Evolutionary conservation across 2,797 vertebrate species (phyloP).

Genomic region (Melopsittacus undulatus): DNA sequence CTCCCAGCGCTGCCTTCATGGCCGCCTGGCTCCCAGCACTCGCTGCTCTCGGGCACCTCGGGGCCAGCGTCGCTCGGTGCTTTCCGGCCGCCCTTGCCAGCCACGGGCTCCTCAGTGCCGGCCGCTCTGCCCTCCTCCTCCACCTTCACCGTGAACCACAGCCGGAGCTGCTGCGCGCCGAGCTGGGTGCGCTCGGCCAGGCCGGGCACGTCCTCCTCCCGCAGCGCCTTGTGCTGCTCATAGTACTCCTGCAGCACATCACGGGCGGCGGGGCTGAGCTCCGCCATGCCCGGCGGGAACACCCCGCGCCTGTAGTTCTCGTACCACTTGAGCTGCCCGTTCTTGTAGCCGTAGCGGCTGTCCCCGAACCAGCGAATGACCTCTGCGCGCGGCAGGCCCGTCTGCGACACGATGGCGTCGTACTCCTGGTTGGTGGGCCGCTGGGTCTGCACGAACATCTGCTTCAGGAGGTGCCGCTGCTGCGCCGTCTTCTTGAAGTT

Average conservation of each 20-base stretch:
- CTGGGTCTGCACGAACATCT: slow-evolving; percentile 92
- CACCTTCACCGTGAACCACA: slow-evolving; percentile 85
- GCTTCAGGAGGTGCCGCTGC: slow-evolving; percentile 93
- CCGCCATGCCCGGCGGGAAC: slow-evolving; percentile 81
- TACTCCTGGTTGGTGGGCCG: slow-evolving; percentile 93
- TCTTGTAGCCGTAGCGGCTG: slow-evolving; percentile 94
- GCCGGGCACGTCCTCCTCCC: slow-evolving; percentile 84
- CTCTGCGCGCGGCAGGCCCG: slow-evolving; percentile 88
- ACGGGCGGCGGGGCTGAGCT: slow-evolving; percentile 65
- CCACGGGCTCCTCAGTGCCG: slow-evolving; percentile 60
- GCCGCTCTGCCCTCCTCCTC: slow-evolving; percentile 70
- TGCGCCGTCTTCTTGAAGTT: slow-evolving; percentile 90
- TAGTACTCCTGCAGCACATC: slow-evolving; percentile 86
- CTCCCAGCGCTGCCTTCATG: slow-evolving; percentile 53
- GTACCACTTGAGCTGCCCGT: slow-evolving; percentile 94
- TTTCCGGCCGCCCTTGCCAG: slow-evolving; percentile 24
- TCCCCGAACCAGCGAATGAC: slow-evolving; percentile 98
- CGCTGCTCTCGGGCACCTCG: slow-evolving; percentile 71
- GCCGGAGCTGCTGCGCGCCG: slow-evolving; percentile 84
- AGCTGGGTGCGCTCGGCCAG: slow-evolving; percentile 84
- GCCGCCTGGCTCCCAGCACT: slow-evolving; percentile 67
- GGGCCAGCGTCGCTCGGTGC: slow-evolving; percentile 19
- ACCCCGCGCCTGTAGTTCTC: slow-evolving; percentile 86
- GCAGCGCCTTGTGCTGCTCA: slow-evolving; percentile 76
- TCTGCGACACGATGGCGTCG: slow-evolving; percentile 85